Percentiles rank a stretch among this genome's conserved stretches.
Evolutionary conservation across 2,113 vertebrate genomes (phyloP).

Genomic region (Paedocypris sp.): DNA sequence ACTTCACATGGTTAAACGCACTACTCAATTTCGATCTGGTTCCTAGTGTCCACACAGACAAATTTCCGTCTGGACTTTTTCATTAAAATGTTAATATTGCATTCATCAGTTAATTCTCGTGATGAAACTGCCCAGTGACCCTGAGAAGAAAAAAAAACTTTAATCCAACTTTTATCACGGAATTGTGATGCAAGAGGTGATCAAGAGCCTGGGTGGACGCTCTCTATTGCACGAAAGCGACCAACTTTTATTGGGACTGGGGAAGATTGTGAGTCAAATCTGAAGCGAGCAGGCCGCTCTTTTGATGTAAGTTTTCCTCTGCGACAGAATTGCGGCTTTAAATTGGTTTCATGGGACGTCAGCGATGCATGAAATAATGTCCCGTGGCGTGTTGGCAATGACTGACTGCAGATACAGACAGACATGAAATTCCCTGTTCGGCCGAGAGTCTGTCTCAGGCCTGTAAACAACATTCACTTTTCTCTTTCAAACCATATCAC

Average conservation of each 20-base stretch:
- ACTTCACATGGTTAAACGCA: too few species aligned
- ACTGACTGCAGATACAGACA: constrained; percentile 54
- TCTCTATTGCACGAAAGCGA: background rate
- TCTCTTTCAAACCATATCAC: too few species aligned
- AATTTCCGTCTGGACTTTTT: too few species aligned
- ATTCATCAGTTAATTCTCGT: too few species aligned
- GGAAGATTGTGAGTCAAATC: constrained; percentile 14
- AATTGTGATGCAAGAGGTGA: background rate
- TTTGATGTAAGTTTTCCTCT: constrained; percentile 43
- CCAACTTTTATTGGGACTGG: background rate
- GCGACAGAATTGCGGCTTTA: constrained; percentile 57
- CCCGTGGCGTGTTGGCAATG: constrained; percentile 62
- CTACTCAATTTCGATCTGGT: too few species aligned
- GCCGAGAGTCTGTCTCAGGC: constrained; percentile 20
- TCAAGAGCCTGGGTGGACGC: too few species aligned
- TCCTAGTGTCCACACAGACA: too few species aligned
- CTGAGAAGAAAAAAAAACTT: too few species aligned
- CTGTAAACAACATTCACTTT: too few species aligned
- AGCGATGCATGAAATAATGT: constrained; percentile 80
- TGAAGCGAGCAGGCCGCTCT: constrained; percentile 35
- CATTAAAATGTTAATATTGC: too few species aligned
- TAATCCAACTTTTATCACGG: too few species aligned
- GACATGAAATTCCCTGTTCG: constrained; percentile 46
- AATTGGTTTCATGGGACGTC: constrained; percentile 71
- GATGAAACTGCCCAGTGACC: too few species aligned